Percentiles rank a stretch among this genome's conserved stretches.
Evolutionary conservation across 2,113 vertebrate genomes (phyloP).

Genomic region (Poeciliopsis retropinna): DNA sequence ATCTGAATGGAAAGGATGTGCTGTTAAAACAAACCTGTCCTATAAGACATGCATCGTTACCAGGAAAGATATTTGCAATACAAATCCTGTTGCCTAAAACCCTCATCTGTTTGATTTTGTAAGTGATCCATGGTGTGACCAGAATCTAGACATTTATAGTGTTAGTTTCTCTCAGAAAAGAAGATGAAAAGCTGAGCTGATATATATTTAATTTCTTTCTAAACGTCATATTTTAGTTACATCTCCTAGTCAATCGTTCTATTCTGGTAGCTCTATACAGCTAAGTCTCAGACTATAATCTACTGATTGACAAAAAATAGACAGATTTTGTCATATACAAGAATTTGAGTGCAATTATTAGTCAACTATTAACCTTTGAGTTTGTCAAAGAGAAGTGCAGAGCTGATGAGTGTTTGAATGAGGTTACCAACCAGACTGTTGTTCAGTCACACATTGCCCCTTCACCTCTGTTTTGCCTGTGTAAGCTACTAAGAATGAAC

Average conservation of each 20-base stretch:
- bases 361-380: no score
- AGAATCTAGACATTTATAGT: no score
- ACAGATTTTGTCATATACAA: no score
- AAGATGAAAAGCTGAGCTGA: no score
- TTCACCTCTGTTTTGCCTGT: no score
- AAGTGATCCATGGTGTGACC: not conserved
- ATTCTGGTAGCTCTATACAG: not conserved
- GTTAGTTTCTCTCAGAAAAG: no score
- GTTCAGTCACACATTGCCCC: not conserved
- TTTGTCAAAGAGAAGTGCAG: no score
- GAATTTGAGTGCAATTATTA: no score
- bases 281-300: not conserved
- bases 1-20: constrained; percentile 35
- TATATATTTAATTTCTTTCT: no score
- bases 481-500: no score
- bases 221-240: not conserved
- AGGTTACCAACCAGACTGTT: not conserved
- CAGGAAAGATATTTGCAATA: constrained; percentile 14
- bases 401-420: not conserved
- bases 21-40: constrained; percentile 26
- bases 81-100: not conserved
- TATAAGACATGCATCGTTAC: constrained; percentile 11
- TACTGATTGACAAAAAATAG: not conserved
- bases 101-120: not conserved
- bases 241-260: not conserved